phyloP scores from a whole-genome alignment of 2,888 invertebrate species.

The Aporophyla nigra region DNA sequence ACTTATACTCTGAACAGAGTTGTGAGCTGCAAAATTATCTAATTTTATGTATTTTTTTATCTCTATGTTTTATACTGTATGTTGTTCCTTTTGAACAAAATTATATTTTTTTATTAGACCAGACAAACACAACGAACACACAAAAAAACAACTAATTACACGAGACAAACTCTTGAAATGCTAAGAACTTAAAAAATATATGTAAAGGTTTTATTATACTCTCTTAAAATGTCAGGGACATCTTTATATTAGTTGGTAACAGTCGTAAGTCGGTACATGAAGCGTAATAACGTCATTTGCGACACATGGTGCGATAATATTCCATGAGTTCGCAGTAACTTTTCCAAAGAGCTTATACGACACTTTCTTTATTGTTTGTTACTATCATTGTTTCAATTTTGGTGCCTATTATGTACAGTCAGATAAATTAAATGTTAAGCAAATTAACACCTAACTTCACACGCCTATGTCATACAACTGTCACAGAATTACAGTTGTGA shows the following conservation, averaged over 20 bases:
- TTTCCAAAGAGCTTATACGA: conserved; percentile 31
- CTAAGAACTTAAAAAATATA: not conserved
- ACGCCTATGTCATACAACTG: not conserved
- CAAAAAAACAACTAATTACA: not conserved
- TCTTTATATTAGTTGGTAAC: conserved; percentile 50
- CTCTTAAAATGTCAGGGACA: conserved; percentile 18
- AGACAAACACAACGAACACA: too few relatives aligned
- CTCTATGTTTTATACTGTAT: too few relatives aligned
- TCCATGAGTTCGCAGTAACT: conserved; percentile 25
- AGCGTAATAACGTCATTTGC: conserved; percentile 44
- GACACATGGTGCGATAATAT: conserved; percentile 37
- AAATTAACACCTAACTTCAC: not conserved
- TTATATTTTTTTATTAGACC: too few relatives aligned
- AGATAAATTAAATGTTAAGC: not conserved
- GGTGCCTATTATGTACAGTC: not conserved
- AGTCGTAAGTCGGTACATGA: conserved; percentile 26
- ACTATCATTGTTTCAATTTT: conserved; percentile 26
- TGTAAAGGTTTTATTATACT: not conserved
- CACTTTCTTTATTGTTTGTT: conserved; percentile 26
- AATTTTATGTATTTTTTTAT: too few relatives aligned
- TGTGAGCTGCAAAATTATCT: too few relatives aligned
- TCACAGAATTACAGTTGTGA: not conserved
- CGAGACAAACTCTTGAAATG: not conserved
- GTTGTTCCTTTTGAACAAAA: too few relatives aligned
- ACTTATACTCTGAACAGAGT: too few relatives aligned